These are phyloP conservation scores for Synanthedon myopaeformis DNA, from an alignment of 2,888 invertebrate species.

Conservation along the genomic window DNA sequence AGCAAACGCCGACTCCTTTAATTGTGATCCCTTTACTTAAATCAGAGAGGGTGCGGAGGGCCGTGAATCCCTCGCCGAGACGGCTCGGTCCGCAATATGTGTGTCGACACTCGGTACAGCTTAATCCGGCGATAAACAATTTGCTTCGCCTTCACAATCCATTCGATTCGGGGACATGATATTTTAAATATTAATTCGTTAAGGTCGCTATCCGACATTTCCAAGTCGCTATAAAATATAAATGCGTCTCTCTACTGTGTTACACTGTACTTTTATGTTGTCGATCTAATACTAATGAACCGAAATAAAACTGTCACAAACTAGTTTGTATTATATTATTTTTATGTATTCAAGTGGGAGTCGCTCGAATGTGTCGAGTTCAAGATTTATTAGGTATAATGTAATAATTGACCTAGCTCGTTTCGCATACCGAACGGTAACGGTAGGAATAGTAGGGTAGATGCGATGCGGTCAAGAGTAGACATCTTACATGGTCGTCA, in stretches of 20 bases:
- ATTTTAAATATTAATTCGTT: constrained; percentile 46
- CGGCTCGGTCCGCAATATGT: constrained; percentile 40
- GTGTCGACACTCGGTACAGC: constrained; percentile 41
- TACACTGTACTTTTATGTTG: constrained; percentile 1
- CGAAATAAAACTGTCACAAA: constrained; percentile 7
- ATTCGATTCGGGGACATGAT: constrained; percentile 43
- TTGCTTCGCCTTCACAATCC: constrained; percentile 50
- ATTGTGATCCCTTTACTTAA: constrained; percentile 42
- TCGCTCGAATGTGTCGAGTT: too few species aligned
- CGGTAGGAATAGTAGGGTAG: too few species aligned
- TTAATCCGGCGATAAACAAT: constrained; percentile 58
- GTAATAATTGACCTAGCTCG: not conserved
- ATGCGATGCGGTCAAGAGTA: constrained; percentile 8
- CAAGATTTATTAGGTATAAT: constrained; percentile 7
- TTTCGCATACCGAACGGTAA: not conserved
- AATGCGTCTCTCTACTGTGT: constrained; percentile 9
- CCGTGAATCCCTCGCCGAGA: constrained; percentile 12
- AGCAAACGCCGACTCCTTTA: constrained; percentile 45
- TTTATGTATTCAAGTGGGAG: constrained; percentile 11
- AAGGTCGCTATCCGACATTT: constrained; percentile 34
- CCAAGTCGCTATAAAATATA: constrained; percentile 17
- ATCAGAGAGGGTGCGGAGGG: constrained; percentile 27
- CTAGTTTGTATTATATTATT: constrained; percentile 11
- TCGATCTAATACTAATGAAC: constrained; percentile 8
- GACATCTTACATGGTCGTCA: constrained; percentile 11